phyloP scores from a whole-genome alignment of 2,888 invertebrate species.

The Metalampra italica region DNA sequence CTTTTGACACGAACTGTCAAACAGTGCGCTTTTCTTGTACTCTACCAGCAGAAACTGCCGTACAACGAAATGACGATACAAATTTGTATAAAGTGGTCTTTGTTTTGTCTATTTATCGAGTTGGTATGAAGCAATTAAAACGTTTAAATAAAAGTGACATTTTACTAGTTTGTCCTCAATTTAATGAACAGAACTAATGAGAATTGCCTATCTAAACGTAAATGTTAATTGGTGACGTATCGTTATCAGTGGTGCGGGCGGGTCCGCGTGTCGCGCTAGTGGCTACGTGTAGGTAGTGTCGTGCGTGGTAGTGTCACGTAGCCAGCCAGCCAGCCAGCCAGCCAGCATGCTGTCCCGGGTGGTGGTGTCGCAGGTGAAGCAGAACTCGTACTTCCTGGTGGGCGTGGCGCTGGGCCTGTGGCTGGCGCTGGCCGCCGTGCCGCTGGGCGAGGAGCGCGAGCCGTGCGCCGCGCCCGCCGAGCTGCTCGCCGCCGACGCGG shows the following conservation, averaged over 20 bases:
- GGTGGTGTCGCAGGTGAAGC: conserved; percentile 70
- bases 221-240: background rate
- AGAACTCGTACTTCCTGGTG: conserved; percentile 78
- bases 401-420: conserved; percentile 77
- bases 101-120: too few species aligned
- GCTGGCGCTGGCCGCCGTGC: conserved; percentile 71
- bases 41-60: too few species aligned
- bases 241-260: background rate
- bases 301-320: too few species aligned
- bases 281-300: too few species aligned
- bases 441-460: conserved; percentile 54
- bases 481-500: conserved; percentile 14
- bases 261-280: background rate
- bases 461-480: conserved; percentile 22
- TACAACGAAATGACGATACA: too few species aligned
- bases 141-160: too few species aligned
- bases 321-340: too few species aligned
- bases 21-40: too few species aligned
- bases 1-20: too few species aligned
- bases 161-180: background rate
- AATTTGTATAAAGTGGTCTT: too few species aligned
- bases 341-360: conserved; percentile 59
- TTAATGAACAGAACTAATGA: background rate
- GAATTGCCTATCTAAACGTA: background rate
- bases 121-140: too few species aligned